Evolutionary conservation across 2,797 vertebrate genomes (phyloP).

Genomic region (Lepus townsendii): DNA sequence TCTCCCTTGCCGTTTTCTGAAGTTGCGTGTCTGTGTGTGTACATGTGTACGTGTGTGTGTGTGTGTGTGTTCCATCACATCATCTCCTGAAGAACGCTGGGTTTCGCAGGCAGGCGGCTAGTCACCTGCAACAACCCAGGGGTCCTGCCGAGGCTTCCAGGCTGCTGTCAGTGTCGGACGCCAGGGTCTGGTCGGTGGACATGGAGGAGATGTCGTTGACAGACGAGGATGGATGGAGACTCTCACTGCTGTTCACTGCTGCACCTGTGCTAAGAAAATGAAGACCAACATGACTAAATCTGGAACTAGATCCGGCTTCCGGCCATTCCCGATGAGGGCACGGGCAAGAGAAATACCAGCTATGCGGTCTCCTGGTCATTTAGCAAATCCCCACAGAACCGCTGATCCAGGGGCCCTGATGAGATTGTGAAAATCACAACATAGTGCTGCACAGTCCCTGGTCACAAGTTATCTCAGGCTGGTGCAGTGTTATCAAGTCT

Average conservation of each 20-base stretch:
- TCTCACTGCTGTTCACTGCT: slow-evolving; percentile 99
- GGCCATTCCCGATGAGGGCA: background rate
- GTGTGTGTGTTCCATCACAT: slow-evolving; percentile 87
- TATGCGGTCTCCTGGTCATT: background rate
- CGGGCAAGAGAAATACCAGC: rapidly evolving
- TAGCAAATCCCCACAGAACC: background rate
- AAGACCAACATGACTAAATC: slow-evolving; percentile 97
- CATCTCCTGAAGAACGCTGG: slow-evolving; percentile 99
- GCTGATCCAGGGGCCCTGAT: background rate
- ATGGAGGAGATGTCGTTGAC: slow-evolving; percentile 99
- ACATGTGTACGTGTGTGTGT: background rate
- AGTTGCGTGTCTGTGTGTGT: slow-evolving; percentile 61
- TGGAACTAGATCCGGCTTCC: slow-evolving; percentile 71
- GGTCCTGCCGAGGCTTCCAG: slow-evolving; percentile 99
- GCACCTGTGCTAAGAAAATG: slow-evolving; percentile 99
- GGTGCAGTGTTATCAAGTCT: background rate
- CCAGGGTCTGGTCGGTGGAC: slow-evolving; percentile 99
- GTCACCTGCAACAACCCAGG: slow-evolving; percentile 99
- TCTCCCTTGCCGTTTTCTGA: slow-evolving; percentile 86
- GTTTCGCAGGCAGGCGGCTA: slow-evolving; percentile 99
- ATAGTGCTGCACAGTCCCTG: background rate
- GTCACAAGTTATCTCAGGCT: background rate
- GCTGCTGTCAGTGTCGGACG: slow-evolving; percentile 99
- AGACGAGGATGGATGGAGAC: slow-evolving; percentile 98
- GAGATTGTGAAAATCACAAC: background rate